These are phyloP conservation scores for Bovichtus diacanthus DNA, from an alignment of 2,797 vertebrate species.

Conservation along the genomic window DNA sequence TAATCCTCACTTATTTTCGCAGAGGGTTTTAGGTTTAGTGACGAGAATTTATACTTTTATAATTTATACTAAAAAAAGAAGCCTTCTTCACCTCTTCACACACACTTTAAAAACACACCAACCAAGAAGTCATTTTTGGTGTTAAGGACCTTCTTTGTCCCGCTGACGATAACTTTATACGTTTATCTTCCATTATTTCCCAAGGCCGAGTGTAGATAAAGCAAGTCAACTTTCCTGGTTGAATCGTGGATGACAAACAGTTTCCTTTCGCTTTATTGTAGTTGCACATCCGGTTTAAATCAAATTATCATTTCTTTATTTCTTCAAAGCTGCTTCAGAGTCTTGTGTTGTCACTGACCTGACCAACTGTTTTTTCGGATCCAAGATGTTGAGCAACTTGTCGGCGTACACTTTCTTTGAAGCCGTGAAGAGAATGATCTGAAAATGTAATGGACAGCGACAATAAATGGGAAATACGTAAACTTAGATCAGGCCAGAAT, in stretches of 20 bases:
- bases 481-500: not conserved
- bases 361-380: slow-evolving; percentile 98
- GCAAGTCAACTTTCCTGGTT: not conserved
- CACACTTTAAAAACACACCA: not conserved
- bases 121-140: not conserved
- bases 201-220: not conserved
- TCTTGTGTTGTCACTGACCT: slow-evolving; percentile 84
- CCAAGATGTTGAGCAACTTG: slow-evolving; percentile 99
- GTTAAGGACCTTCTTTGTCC: not conserved
- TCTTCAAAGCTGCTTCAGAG: not conserved
- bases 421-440: slow-evolving; percentile 99
- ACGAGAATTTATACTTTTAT: not conserved
- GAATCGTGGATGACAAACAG: not conserved
- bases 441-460: slow-evolving; percentile 32
- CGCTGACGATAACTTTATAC: not conserved
- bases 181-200: not conserved
- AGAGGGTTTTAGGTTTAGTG: not conserved
- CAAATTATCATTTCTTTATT: no score
- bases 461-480: not conserved
- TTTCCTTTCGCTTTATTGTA: not conserved
- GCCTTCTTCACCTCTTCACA: not conserved
- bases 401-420: slow-evolving; percentile 99
- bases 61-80: not conserved
- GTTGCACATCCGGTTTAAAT: not conserved
- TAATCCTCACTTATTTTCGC: not conserved